phyloP scores from a whole-genome alignment of 2,113 vertebrate genomes.

The Pelusios castaneus region DNA sequence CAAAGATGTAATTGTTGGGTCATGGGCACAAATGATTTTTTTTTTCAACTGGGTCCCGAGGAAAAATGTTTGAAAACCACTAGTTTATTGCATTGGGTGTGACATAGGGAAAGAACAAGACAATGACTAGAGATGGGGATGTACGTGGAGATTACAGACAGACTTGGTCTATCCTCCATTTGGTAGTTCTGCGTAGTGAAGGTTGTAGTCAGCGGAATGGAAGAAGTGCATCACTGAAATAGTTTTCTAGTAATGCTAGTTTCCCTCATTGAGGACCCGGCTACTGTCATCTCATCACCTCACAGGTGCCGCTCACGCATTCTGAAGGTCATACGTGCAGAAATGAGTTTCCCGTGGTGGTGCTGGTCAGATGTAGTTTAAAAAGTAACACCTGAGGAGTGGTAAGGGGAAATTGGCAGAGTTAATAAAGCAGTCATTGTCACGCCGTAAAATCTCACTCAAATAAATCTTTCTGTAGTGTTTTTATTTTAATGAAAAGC shows the following conservation, averaged over 20 bases:
- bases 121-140: neutral
- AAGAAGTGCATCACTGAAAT: neutral
- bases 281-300: neutral
- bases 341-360: neutral
- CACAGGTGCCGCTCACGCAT: neutral
- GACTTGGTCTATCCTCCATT: neutral
- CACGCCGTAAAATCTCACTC: neutral
- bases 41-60: too few species aligned
- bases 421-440: neutral
- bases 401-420: neutral
- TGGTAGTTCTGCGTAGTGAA: neutral
- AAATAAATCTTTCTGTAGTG: neutral
- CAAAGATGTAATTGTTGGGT: too few species aligned
- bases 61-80: too few species aligned
- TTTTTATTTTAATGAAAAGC: neutral
- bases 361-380: neutral
- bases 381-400: neutral
- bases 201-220: neutral
- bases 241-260: neutral
- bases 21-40: too few species aligned
- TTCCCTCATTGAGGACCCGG: neutral
- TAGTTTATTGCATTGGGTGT: too few species aligned
- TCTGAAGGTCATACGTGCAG: neutral
- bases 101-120: neutral
- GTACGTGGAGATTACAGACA: neutral